Evolutionary conservation across 2,113 vertebrate species (phyloP), one percentile per base, ranked within the genome.

Genomic region (Pterophyllum scalare): DNA sequence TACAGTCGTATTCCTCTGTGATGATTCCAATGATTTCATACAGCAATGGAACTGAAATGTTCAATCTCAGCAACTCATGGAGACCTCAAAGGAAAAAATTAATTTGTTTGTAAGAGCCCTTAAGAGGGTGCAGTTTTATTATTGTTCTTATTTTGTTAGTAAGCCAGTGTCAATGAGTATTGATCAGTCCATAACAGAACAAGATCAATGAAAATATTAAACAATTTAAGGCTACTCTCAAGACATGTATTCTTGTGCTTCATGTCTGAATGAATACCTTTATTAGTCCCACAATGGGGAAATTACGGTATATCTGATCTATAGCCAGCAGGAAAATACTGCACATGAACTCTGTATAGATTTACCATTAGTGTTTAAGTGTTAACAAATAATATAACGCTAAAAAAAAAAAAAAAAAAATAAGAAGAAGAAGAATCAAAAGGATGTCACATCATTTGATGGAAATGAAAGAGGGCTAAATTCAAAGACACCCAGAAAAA

Each of bases 291-390:
- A n/a, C n/a, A n/a, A n/a, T n/a, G n/a, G n/a, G n/a, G n/a, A n/a
- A n/a, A n/a, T n/a, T n/a, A n/a, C n/a, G n/a, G n/a, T n/a, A n/a
- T n/a, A n/a, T n/a, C 58, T 78, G 59, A 49, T 84, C 64, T 1
- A 22, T 15, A 52, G 70, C 52, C 67, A 59, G 31, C 22, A 65
- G 76, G 52, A 14, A 58, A 52, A 65, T 13, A 40, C 62, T 35
- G 60, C 20, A 57, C 57, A 8, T 20, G 31, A 60, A 54, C 35
- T 61, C 54, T 80, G n/a, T 22, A 10, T 54, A 56, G 59, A 77
- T 83, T 75, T 78, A 24, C 70, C 60, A 70, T 76, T 26, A 75
- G 40, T 46, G 49, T 74, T 58, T 33, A 20, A 74, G 80, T 62
- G 35, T 59, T 22, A 64, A 77, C 81, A 64, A 65, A 84, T 72